Percentiles rank a stretch among this genome's conserved stretches.
Conservation (phyloP, 2,113 vertebrate species). For the Phrynosoma platyrhinos region DNA sequence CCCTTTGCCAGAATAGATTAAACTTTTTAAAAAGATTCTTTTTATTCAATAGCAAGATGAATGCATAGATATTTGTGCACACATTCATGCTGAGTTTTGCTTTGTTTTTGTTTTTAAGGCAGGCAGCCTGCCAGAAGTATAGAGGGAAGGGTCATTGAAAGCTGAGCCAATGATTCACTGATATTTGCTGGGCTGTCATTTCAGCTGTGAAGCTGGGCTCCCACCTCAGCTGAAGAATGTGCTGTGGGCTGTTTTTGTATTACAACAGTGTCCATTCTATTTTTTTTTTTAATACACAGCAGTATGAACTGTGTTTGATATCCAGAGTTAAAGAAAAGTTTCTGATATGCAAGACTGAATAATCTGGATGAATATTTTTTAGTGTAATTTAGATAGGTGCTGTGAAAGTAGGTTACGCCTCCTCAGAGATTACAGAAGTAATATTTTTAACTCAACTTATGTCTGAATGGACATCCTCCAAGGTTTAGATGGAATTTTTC, state of each 20-base stretch:
- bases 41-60: background rate
- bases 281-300: background rate
- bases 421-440: background rate
- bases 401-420: background rate
- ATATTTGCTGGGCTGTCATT: slow-evolving; percentile 1
- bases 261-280: background rate
- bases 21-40: background rate
- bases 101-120: background rate
- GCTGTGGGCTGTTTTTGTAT: background rate
- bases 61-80: background rate
- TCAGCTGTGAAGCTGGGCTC: background rate
- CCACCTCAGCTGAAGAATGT: background rate
- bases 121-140: background rate
- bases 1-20: background rate
- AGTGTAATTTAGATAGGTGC: background rate
- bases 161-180: background rate
- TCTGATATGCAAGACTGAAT: background rate
- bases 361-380: background rate
- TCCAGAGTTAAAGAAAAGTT: background rate
- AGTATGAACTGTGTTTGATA: background rate
- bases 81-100: background rate
- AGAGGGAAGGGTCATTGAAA: background rate
- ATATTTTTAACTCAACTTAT: background rate
- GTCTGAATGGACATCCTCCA: too few species aligned
- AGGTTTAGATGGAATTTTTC: too few species aligned